Conservation (phyloP, 2,888 invertebrate genomes). For the Therioaphis trifolii region DNA sequence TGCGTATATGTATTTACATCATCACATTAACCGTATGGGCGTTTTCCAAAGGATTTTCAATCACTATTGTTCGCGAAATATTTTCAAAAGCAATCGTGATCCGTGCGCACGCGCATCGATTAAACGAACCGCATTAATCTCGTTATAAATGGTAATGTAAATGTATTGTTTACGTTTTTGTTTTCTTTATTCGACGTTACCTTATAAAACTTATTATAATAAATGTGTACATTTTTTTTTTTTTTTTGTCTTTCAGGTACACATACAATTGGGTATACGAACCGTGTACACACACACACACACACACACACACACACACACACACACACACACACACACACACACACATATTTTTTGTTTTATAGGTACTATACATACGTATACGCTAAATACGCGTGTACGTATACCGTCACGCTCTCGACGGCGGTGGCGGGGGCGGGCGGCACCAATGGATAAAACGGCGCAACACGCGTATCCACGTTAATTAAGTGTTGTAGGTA, state of each 20-base stretch:
- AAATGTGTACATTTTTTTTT: neutral
- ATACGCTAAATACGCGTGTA: too few species aligned
- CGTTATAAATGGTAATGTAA: conserved; percentile 43
- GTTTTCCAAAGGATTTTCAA: conserved; percentile 15
- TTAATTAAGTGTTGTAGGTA: conserved; percentile 12
- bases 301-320: too few species aligned
- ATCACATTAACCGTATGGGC: neutral
- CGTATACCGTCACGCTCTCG: conserved; percentile 34
- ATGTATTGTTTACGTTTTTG: neutral
- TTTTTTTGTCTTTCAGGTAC: neutral
- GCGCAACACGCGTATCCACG: conserved; percentile 5
- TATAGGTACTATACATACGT: too few species aligned
- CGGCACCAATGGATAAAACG: neutral
- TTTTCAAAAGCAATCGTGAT: conserved; percentile 13
- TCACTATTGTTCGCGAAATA: neutral
- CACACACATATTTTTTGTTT: neutral
- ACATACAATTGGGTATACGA: neutral
- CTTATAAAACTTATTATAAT: neutral
- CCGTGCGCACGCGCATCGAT: neutral
- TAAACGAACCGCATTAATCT: conserved; percentile 33
- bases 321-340: too few species aligned
- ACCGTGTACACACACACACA: too few species aligned
- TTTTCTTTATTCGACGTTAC: neutral
- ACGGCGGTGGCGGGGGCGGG: neutral
- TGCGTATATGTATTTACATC: too few species aligned